phyloP scores from a whole-genome alignment of 2,113 vertebrate genomes.

The Platanista minor region DNA sequence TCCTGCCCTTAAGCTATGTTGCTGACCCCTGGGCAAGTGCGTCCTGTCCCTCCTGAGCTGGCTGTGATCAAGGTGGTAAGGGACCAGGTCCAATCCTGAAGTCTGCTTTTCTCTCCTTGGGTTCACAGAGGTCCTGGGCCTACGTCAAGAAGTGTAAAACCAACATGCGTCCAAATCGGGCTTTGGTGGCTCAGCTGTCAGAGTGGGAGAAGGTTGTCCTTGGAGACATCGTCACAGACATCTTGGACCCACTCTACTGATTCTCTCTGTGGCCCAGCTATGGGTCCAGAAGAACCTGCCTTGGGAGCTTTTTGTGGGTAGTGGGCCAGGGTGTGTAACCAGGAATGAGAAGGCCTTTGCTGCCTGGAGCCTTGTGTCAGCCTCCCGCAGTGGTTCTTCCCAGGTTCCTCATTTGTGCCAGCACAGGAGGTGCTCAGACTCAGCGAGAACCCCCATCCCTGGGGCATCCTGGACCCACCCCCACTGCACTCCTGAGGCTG shows the following conservation, averaged over 20 bases:
- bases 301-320: not conserved
- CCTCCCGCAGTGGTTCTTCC: not conserved
- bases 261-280: not conserved
- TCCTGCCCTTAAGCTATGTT: not conserved
- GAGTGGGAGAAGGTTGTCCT: conserved; percentile 84
- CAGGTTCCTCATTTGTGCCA: not conserved
- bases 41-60: not conserved
- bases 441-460: rapidly evolving
- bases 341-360: not conserved
- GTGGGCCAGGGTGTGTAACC: not conserved
- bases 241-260: conserved; percentile 79
- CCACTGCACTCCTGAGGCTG: not conserved
- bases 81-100: not conserved
- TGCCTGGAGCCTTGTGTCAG: not conserved
- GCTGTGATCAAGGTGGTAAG: not conserved
- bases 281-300: not conserved
- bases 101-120: not conserved
- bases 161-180: conserved; percentile 82
- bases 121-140: conserved; percentile 86
- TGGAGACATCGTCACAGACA: conserved; percentile 73
- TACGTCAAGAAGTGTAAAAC: conserved; percentile 83
- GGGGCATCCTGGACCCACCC: not conserved
- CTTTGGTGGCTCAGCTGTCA: conserved; percentile 87
- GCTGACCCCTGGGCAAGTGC: not conserved
- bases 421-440: not conserved